phyloP scores from a whole-genome alignment of 2,797 vertebrate species.

The Pangasius sanitwongsei region DNA sequence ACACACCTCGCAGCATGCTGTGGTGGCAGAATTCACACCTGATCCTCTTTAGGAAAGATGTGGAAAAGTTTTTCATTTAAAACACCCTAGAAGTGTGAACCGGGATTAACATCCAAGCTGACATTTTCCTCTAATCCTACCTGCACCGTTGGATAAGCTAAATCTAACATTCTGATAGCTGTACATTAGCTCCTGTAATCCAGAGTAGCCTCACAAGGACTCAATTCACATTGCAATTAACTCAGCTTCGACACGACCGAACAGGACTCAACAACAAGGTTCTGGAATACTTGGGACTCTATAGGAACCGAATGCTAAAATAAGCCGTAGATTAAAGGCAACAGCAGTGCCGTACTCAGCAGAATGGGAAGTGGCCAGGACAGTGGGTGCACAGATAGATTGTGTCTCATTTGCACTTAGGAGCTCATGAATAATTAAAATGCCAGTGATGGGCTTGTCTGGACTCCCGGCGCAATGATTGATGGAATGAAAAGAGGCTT shows the following conservation, averaged over 20 bases:
- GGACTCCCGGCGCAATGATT: conserved; percentile 51
- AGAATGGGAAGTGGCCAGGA: conserved; percentile 47
- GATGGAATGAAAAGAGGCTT: conserved; percentile 56
- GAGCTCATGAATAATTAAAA: conserved; percentile 59
- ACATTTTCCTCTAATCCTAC: background rate
- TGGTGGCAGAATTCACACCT: conserved; percentile 47
- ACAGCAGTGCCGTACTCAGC: conserved; percentile 40
- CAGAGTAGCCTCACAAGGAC: background rate
- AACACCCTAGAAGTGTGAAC: background rate
- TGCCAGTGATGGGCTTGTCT: conserved; percentile 55
- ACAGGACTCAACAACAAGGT: conserved; percentile 5
- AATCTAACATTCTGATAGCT: background rate
- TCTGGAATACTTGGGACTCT: conserved; percentile 35
- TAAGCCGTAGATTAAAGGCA: conserved; percentile 53
- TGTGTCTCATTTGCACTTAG: conserved; percentile 60
- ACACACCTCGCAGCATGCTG: conserved; percentile 25
- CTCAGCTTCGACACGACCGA: background rate
- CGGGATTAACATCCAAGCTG: background rate
- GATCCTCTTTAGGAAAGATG: background rate
- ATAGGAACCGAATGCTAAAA: conserved; percentile 45
- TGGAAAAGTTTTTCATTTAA: background rate
- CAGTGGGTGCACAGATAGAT: conserved; percentile 54
- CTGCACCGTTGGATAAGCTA: background rate
- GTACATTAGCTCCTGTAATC: background rate
- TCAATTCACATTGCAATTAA: background rate